phyloP scores from a whole-genome alignment of 2,797 vertebrate genomes.

The Macroramphosus scolopax region DNA sequence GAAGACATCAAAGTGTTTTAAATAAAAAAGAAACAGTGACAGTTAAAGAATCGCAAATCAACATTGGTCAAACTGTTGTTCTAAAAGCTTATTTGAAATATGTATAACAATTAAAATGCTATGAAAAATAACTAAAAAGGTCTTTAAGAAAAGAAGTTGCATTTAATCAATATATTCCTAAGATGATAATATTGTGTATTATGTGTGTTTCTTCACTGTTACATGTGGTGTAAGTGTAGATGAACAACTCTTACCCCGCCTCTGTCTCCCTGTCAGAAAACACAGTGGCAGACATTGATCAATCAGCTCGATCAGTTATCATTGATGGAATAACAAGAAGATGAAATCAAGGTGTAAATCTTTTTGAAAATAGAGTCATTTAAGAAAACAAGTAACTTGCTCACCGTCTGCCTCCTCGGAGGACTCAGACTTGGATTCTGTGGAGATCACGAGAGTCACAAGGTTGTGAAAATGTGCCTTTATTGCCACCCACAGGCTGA shows the following conservation, averaged over 20 bases:
- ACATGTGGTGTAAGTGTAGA: background rate
- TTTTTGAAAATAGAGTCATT: too few relatives aligned
- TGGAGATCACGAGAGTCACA: slow-evolving; percentile 5
- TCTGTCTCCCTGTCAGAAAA: slow-evolving; percentile 49
- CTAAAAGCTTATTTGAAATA: too few relatives aligned
- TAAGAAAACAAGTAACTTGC: too few relatives aligned
- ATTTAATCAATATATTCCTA: too few relatives aligned
- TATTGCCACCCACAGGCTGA: slow-evolving; percentile 46
- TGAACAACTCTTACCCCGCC: slow-evolving; percentile 36
- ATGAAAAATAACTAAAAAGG: too few relatives aligned
- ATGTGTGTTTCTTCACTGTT: background rate
- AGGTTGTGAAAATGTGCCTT: slow-evolving; percentile 11
- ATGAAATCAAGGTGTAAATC: too few relatives aligned
- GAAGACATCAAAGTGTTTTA: slow-evolving; percentile 3
- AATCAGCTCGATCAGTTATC: background rate
- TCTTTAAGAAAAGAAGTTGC: too few relatives aligned
- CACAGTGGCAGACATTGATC: slow-evolving; percentile 5
- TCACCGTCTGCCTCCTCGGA: slow-evolving; percentile 59
- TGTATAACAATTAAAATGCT: too few relatives aligned
- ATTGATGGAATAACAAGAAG: too few relatives aligned
- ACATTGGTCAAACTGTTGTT: too few relatives aligned
- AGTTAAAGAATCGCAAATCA: background rate
- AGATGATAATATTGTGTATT: too few relatives aligned
- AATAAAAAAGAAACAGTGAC: background rate
- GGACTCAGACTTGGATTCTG: slow-evolving; percentile 58